phyloP scores from a whole-genome alignment of 2,113 vertebrate species.

The Cyanocitta stelleri region DNA sequence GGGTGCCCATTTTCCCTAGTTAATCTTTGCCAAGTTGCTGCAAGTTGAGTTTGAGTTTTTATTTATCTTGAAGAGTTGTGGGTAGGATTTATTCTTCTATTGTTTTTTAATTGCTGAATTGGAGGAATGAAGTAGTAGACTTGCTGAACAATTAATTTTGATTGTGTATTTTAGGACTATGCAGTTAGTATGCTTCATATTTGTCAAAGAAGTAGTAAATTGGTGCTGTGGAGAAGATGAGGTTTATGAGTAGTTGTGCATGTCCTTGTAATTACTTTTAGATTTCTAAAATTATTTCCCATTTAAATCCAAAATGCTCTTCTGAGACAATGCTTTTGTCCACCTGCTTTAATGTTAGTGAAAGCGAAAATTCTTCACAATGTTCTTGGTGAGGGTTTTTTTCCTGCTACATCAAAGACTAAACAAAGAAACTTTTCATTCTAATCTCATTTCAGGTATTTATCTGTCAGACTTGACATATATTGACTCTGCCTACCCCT shows the following conservation, averaged over 20 bases:
- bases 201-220: neutral
- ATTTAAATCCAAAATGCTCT: neutral
- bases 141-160: neutral
- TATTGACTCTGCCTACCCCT: slow-evolving; percentile 96
- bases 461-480: slow-evolving; percentile 97
- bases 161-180: neutral
- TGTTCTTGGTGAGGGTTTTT: neutral
- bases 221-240: neutral
- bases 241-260: neutral
- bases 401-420: neutral
- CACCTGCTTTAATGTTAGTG: neutral
- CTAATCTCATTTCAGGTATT: slow-evolving; percentile 81
- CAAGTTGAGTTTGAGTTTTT: neutral
- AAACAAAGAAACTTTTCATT: neutral
- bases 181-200: neutral
- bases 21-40: neutral
- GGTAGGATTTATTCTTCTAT: neutral
- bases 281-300: neutral
- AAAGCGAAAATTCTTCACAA: neutral
- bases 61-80: neutral
- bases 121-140: neutral
- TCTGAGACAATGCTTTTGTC: neutral
- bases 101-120: neutral
- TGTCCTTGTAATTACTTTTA: neutral
- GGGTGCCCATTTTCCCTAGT: neutral